A percentile compares a stretch with the other conserved stretches of the same genome.
Evolutionary conservation across 2,888 invertebrate genomes (phyloP).

Genomic region (Lasioglossum calceatum): DNA sequence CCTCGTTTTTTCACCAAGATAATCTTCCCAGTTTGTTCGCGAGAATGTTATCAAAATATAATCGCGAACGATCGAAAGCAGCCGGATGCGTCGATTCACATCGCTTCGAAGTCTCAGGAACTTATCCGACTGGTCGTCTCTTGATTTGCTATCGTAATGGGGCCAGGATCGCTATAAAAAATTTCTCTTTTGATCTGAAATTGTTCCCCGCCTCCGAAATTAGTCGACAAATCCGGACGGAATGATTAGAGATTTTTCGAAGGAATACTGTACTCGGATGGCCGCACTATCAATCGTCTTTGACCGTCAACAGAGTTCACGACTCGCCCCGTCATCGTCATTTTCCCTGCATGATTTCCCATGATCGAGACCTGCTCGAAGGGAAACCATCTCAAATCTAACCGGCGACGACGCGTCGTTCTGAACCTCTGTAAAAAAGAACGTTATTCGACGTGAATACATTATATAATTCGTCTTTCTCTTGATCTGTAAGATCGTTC

Average conservation of each 20-base stretch:
- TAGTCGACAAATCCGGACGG: slow-evolving; percentile 6
- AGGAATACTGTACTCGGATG: slow-evolving; percentile 16
- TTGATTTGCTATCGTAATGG: neutral
- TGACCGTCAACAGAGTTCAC: slow-evolving; percentile 51
- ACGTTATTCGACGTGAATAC: slow-evolving; percentile 28
- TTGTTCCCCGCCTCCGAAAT: neutral
- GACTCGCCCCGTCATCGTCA: slow-evolving; percentile 28
- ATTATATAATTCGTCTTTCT: slow-evolving; percentile 20
- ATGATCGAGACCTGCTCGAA: slow-evolving; percentile 63
- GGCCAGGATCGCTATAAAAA: slow-evolving; percentile 2
- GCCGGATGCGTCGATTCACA: neutral
- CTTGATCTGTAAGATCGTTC: slow-evolving; percentile 10
- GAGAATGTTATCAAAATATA: neutral
- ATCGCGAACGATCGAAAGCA: slow-evolving; percentile 2
- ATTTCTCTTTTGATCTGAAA: slow-evolving; percentile 6
- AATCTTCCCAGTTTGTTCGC: neutral
- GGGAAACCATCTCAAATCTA: slow-evolving; percentile 57
- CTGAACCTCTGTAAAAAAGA: slow-evolving; percentile 44
- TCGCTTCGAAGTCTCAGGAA: slow-evolving; percentile 8
- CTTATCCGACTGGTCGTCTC: neutral
- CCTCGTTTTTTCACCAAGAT: neutral
- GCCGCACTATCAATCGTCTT: slow-evolving; percentile 23
- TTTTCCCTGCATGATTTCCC: slow-evolving; percentile 34
- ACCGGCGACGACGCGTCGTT: slow-evolving; percentile 23
- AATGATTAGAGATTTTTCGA: slow-evolving; percentile 14